Evolutionary conservation across 35 echinoderm and acorn worm species (phyloP), one percentile per base, ranked within the genome.

Genomic region (Ophioderma brevispina): DNA sequence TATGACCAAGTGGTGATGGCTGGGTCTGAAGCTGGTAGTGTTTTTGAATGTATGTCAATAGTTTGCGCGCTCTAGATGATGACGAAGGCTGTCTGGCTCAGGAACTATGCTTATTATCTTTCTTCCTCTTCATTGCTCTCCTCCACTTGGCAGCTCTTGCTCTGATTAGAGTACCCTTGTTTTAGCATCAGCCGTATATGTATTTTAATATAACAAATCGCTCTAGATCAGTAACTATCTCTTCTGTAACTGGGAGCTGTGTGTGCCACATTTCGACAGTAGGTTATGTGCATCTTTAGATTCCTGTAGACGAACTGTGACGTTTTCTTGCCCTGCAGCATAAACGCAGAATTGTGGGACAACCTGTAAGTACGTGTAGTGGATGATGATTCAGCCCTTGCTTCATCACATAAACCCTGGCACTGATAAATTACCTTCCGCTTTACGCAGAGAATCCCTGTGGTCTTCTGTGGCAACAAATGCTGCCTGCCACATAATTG

Each of bases 401-500:
- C 80, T 52, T 90, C 89, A 84, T 78, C 37, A 55, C 79, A 90
- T 38, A 90, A 78, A 83, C 63, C 37, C 76, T 83, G 37, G 89
- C 89, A 40, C 33, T 78, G 31, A 90, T 90, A 32, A 90, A 35
- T 36, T 75, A 30, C 34, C 76, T 90, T 70, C 39, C 80, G 89
- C 76, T 90, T 90, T 34, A 90, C 31, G 64, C 64, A 84, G 21
- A 90, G 34, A 35, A 50, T 31, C 18, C 89, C 79, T 23, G 89
- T 33, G 50, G 80, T 83, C n/a, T 36, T 90, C 10, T 90, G 89
- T 21, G n/a, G 89, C 89, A 90, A 83, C 79, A 90, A 46, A 89
- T 89, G 87, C 76, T 55, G 87, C 87, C 59, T 80, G 77, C n/a
- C 32, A 89, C 87, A 89, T 89, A 89, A 43, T 89, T 89, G n/a